A percentile compares a stretch with the other conserved stretches of the same genome.
phyloP scores from a whole-genome alignment of 1,140 invertebrate genomes.

The Hyphantria cunea region DNA sequence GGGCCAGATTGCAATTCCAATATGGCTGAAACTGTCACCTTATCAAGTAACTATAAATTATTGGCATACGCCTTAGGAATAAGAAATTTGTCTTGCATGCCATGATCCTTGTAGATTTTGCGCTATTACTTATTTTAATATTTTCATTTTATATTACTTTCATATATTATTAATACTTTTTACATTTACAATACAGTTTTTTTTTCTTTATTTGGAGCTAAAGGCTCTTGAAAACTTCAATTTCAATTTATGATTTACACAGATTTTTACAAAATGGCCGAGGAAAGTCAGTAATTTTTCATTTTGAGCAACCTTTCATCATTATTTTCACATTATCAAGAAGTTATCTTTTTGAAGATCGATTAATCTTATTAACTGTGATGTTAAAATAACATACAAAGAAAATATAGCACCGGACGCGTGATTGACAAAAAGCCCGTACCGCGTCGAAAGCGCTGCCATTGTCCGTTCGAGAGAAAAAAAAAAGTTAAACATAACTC shows the following conservation, averaged over 20 bases:
- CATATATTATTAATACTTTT: no score
- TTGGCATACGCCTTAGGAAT: slow-evolving; percentile 7
- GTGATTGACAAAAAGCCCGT: slow-evolving; percentile 34
- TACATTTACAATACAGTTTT: no score
- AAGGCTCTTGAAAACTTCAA: no score
- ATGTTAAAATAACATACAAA: slow-evolving; percentile 8
- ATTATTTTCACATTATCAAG: no score
- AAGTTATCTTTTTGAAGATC: no score
- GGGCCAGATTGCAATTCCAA: slow-evolving; percentile 11
- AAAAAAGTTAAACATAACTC: slow-evolving; percentile 40
- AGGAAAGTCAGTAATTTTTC: no score
- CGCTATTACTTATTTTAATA: slow-evolving; percentile 4
- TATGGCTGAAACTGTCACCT: slow-evolving; percentile 5
- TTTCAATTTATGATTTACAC: no score
- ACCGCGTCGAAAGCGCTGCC: slow-evolving; percentile 6
- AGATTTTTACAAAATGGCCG: no score
- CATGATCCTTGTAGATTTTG: not conserved
- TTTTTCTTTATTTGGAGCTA: no score
- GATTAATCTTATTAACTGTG: no score
- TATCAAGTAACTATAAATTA: slow-evolving; percentile 22
- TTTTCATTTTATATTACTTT: no score
- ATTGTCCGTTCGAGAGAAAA: slow-evolving; percentile 25
- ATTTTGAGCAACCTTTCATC: no score
- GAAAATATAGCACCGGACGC: slow-evolving; percentile 29
- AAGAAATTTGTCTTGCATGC: slow-evolving; percentile 17